Conservation (phyloP, 1,140 invertebrate species). For the Dendroctonus ponderosae region DNA sequence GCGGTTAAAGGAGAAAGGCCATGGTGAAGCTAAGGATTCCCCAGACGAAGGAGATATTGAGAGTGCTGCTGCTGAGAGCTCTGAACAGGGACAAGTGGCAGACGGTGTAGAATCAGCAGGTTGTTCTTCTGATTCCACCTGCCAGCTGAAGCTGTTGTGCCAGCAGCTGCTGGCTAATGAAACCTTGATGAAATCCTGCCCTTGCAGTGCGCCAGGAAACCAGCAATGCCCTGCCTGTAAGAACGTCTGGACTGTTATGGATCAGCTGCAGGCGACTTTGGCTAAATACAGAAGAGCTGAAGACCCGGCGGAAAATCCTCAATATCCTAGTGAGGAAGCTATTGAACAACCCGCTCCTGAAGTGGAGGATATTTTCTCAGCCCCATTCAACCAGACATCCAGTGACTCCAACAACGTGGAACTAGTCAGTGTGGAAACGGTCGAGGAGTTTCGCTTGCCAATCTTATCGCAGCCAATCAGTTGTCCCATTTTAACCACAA, state of each 20-base stretch:
- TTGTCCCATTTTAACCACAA: conserved; percentile 21
- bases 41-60: not conserved
- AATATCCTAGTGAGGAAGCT: not conserved
- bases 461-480: conserved; percentile 21
- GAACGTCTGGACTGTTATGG: conserved; percentile 15
- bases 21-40: not conserved
- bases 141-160: too few relatives aligned
- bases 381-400: not conserved
- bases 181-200: too few relatives aligned
- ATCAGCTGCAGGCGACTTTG: conserved; percentile 11
- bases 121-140: not conserved
- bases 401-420: not conserved
- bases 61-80: conserved; percentile 3
- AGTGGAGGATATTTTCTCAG: conserved; percentile 3
- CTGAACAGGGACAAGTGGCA: conserved; percentile 1
- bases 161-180: too few relatives aligned
- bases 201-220: too few relatives aligned
- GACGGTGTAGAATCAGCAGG: not conserved
- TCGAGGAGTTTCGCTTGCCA: not conserved
- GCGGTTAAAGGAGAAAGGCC: not conserved
- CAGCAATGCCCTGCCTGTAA: conserved; percentile 13
- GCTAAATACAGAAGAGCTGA: conserved; percentile 3
- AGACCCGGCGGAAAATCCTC: not conserved
- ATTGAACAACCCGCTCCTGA: not conserved
- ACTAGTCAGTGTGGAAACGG: not conserved